Evolutionary conservation across 2,113 vertebrate species (phyloP), one percentile per base, ranked within the genome.

Genomic region (Gasterosteus nipponicus): DNA sequence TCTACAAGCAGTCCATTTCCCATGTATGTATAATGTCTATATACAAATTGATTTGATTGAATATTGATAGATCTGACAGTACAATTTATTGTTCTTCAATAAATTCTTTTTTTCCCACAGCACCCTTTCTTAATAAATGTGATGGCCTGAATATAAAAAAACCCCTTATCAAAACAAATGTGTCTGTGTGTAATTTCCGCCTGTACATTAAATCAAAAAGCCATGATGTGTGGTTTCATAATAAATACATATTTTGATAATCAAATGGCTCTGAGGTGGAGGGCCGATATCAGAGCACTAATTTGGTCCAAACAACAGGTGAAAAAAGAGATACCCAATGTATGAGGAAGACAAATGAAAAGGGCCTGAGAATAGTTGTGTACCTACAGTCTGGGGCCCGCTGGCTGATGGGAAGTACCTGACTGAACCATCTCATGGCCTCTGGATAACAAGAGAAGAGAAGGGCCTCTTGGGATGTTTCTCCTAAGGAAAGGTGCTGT

Each of bases 351-450:
- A 29, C 12, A 56, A 61, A 61, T 15, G 2, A 58, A 58, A 7
- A 80, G 57, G 57, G 68, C 68, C 49, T 41, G 0, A 49, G 62
- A 42, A 41, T 63, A 65, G 72, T n/a, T 77, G 58, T 63, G 16
- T 33, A 8, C 26, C 7, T 39, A 68, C 44, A 60, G 67, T 75
- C 4, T 74, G 69, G 56, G 62, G 31, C 67, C 33, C 22, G 57
- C 29, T 47, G 66, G 18, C 72, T 69, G 59, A 51, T 73, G 69
- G n/a, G 66, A 56, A 71, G 70, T 42, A 54, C 42, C 66, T 53
- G 35, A 62, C 54, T 44, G 54, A 60, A 44, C 44, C 15, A n/a
- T 16, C 15, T 73, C 38, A 10, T 77, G 82, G 10, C 49, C 49
- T 53, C 9, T 1, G 15, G 49, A 53, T 10, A 71, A 84, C 49